These are phyloP conservation scores for Cotesia chilonis DNA, from an alignment of 1,140 invertebrate genomes.

Conservation along the genomic window DNA sequence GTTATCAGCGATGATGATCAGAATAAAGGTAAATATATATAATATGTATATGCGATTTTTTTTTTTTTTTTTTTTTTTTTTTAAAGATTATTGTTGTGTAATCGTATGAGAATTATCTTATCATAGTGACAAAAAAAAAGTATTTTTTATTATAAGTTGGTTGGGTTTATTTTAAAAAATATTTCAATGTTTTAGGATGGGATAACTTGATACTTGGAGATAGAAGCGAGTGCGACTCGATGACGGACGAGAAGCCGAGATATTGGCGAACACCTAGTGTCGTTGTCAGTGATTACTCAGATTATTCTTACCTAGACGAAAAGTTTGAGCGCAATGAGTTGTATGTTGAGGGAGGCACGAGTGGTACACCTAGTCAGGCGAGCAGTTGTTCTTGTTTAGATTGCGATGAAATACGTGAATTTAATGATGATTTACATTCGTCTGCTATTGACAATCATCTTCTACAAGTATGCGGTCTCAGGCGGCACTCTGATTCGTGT, in stretches of 20 bases:
- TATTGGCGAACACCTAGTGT: slow-evolving; percentile 82
- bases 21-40: slow-evolving; percentile 50
- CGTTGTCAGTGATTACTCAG: slow-evolving; percentile 84
- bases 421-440: slow-evolving; percentile 40
- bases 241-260: slow-evolving; percentile 61
- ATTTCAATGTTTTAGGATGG: slow-evolving; percentile 48
- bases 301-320: slow-evolving; percentile 68
- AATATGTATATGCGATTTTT: slow-evolving; percentile 4
- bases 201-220: slow-evolving; percentile 53
- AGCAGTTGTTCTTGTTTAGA: slow-evolving; percentile 61
- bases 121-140: background rate
- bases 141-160: slow-evolving; percentile 10
- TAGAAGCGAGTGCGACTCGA: slow-evolving; percentile 61
- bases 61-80: background rate
- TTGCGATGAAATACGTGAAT: slow-evolving; percentile 56
- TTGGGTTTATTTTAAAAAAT: slow-evolving; percentile 6
- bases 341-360: slow-evolving; percentile 53
- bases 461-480: slow-evolving; percentile 50
- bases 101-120: background rate
- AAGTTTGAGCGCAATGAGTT: slow-evolving; percentile 56
- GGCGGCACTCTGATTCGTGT: slow-evolving; percentile 58
- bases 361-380: slow-evolving; percentile 52
- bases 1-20: slow-evolving; percentile 67
- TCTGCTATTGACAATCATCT: slow-evolving; percentile 41
- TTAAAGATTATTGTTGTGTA: too few relatives aligned